Conservation (phyloP, 2,888 invertebrate genomes). For the Drosophila meridiana region DNA sequence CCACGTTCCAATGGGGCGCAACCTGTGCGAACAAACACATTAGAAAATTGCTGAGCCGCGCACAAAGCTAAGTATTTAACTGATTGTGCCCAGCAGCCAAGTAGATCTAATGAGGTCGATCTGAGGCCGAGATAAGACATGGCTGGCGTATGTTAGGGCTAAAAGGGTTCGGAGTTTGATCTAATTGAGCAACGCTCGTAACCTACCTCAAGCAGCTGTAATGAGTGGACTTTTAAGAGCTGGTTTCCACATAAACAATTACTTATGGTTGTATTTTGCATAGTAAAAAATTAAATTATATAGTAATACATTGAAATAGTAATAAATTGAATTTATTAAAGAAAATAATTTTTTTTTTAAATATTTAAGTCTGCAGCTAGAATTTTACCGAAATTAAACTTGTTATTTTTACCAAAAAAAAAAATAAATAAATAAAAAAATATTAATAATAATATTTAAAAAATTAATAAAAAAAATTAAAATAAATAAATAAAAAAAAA, state of each 20-base stretch:
- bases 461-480: too few species aligned
- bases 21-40: slow-evolving; percentile 33
- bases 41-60: slow-evolving; percentile 19
- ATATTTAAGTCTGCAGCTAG: background rate
- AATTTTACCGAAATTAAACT: too few species aligned
- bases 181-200: background rate
- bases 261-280: too few species aligned
- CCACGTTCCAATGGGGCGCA: slow-evolving; percentile 5
- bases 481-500: too few species aligned
- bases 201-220: background rate
- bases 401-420: too few species aligned
- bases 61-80: slow-evolving; percentile 28
- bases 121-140: background rate
- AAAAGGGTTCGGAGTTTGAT: background rate
- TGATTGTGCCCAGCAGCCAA: slow-evolving; percentile 23
- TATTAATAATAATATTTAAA: too few species aligned
- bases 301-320: too few species aligned
- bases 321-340: too few species aligned
- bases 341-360: background rate
- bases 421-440: too few species aligned
- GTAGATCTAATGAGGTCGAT: slow-evolving; percentile 27
- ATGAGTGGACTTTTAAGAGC: background rate
- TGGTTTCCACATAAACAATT: background rate
- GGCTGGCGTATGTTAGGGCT: background rate
- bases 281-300: too few species aligned